These are phyloP conservation scores for Dendrolimus houi DNA, from an alignment of 2,888 invertebrate genomes.

Conservation along the genomic window DNA sequence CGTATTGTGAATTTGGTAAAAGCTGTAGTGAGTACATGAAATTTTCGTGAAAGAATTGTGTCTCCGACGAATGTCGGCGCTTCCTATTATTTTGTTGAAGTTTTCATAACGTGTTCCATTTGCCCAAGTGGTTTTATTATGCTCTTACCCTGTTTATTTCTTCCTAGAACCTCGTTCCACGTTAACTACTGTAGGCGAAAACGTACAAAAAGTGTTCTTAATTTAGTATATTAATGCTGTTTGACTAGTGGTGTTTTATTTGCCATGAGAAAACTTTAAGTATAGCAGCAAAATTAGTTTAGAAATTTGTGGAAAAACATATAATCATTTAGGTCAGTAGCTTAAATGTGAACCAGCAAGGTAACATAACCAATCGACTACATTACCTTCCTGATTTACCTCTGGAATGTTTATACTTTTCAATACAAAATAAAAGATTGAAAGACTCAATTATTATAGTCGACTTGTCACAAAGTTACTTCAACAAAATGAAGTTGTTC, in stretches of 20 bases:
- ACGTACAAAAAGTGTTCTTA: conserved; percentile 4
- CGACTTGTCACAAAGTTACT: too few relatives aligned
- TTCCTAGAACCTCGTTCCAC: conserved; percentile 6
- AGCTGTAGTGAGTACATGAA: neutral
- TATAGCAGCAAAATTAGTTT: neutral
- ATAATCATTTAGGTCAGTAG: too few relatives aligned
- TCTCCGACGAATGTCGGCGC: conserved; percentile 1
- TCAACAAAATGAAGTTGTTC: too few relatives aligned
- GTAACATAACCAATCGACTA: too few relatives aligned
- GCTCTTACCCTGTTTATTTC: conserved; percentile 12
- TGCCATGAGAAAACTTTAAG: neutral
- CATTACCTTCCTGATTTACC: too few relatives aligned
- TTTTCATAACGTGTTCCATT: conserved; percentile 17
- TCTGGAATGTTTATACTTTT: too few relatives aligned
- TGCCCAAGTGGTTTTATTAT: conserved; percentile 19
- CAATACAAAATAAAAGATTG: too few relatives aligned
- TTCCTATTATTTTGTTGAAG: conserved; percentile 14
- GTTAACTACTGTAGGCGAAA: conserved; percentile 1
- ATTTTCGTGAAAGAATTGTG: neutral
- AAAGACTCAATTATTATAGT: too few relatives aligned
- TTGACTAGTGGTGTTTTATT: neutral
- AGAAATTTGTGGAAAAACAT: neutral
- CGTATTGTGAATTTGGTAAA: too few relatives aligned
- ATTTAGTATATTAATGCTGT: conserved; percentile 8
- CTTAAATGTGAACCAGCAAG: too few relatives aligned